Evolutionary conservation across 2,113 vertebrate species (phyloP).

Genomic region (Upupa epops): DNA sequence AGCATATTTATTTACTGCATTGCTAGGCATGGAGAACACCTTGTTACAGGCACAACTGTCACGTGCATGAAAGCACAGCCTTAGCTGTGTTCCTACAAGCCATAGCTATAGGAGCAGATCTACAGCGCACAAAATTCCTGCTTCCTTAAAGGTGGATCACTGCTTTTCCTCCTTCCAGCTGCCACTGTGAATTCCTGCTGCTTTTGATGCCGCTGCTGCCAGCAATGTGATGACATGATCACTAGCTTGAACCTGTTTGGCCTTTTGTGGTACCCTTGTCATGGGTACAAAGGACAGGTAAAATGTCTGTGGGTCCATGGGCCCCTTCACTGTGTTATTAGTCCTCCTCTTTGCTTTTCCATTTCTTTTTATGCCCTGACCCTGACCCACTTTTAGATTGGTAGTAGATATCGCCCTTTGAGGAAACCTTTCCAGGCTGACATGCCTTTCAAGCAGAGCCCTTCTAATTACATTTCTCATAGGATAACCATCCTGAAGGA

Average conservation of each 20-base stretch:
- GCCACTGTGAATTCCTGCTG: background rate
- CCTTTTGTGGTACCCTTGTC: background rate
- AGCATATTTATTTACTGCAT: background rate
- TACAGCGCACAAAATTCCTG: background rate
- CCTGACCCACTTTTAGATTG: constrained; percentile 16
- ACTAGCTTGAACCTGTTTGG: background rate
- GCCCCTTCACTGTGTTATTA: background rate
- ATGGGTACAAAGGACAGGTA: background rate
- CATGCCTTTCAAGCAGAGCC: background rate
- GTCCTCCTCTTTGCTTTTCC: background rate
- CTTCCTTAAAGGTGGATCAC: background rate
- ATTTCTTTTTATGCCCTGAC: background rate
- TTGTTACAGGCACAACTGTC: background rate
- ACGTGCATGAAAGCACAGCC: background rate
- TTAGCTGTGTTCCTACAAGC: background rate
- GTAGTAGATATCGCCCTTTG: background rate
- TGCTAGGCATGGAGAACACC: background rate
- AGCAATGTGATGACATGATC: fast-evolving
- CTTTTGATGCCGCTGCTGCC: background rate
- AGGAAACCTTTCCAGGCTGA: background rate
- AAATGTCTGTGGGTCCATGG: background rate
- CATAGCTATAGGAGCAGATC: background rate
- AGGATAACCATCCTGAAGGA: constrained; percentile 35
- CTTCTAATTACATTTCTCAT: constrained; percentile 40
- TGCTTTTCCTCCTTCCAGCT: background rate